phyloP scores from a whole-genome alignment of 2,113 vertebrate species.

The Atrichornis clamosus region DNA sequence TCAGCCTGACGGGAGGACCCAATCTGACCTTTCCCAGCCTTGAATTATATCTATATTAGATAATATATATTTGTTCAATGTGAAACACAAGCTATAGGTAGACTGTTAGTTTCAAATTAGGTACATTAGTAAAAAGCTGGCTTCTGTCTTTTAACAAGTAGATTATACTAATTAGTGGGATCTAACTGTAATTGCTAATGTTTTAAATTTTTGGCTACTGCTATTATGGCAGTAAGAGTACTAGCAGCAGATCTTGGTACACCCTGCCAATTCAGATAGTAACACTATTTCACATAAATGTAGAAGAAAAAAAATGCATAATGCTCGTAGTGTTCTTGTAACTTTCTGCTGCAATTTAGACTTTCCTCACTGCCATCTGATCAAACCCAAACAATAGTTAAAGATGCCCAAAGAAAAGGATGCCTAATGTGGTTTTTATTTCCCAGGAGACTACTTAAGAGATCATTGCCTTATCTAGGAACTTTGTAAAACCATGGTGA shows the following conservation, averaged over 20 bases:
- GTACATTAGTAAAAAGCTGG: not conserved
- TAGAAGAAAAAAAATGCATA: not conserved
- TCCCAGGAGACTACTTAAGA: not conserved
- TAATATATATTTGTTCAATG: not conserved
- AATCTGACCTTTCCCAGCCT: not conserved
- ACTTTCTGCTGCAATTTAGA: not conserved
- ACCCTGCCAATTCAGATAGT: accelerated
- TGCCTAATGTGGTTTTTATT: not conserved
- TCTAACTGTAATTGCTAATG: not conserved
- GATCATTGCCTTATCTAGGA: not conserved
- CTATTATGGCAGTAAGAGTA: not conserved
- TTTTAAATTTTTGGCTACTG: not conserved
- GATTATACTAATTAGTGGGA: not conserved
- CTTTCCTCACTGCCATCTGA: not conserved
- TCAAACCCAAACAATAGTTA: not conserved
- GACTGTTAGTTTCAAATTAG: not conserved
- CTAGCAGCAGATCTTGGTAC: not conserved
- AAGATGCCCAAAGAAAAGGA: not conserved
- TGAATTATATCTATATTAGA: not conserved
- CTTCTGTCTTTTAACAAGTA: not conserved
- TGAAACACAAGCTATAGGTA: not conserved
- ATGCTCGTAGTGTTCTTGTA: not conserved
- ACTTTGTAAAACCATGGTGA: not conserved
- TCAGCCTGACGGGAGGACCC: not conserved
- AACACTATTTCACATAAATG: accelerated